Evolutionary conservation across 1,140 invertebrate species (phyloP), one percentile per base, ranked within the genome.

Genomic region (Telenomus remus): DNA sequence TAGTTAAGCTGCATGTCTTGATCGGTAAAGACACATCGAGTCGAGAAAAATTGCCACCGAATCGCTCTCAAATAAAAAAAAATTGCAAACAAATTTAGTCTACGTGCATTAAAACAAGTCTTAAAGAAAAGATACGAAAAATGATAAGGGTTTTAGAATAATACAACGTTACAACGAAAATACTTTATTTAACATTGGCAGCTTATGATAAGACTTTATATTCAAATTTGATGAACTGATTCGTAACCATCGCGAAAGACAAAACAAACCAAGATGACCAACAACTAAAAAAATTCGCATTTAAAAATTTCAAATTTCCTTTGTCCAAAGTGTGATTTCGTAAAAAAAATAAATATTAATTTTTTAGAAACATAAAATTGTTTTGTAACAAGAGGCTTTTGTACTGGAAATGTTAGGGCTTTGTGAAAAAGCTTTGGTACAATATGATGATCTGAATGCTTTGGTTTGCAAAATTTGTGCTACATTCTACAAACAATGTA

Each of bases 391-490:
- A 89, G 95, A 98, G 76, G 97, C 96, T 51, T 95, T 98, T 89
- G 95, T 97, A 64, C 91, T 98, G 77, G 95, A 98, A 91, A 97
- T 97, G 93, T 87, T 99, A 68, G 96, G 95, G 61, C 89, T 99
- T 49, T 93, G 95, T 85, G 96, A 98, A 79, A 97, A 99, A 89
- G 96, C 97, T 16, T 88, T 99, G 64, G 94, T 98, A 48, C 97
- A 98, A 82, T 99, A 98, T 88, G 97, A 99, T 89, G 97, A 98
- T 89, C 88, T 98, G 77, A 97, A 98, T 90, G 97, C 97, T 55
- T 90, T 98, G 50, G n/a, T 98, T 99, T 87, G 97, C 97, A 10
- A 96, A 98, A 89, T 98, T 98, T 89, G 92, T 98, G 42, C 91
- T 97, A 60, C 98, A 98, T 89, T 95, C 95, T 46, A 93, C 94